These are phyloP conservation scores for Mystacornis crossleyi DNA, from an alignment of 2,113 vertebrate genomes.

Conservation along the genomic window DNA sequence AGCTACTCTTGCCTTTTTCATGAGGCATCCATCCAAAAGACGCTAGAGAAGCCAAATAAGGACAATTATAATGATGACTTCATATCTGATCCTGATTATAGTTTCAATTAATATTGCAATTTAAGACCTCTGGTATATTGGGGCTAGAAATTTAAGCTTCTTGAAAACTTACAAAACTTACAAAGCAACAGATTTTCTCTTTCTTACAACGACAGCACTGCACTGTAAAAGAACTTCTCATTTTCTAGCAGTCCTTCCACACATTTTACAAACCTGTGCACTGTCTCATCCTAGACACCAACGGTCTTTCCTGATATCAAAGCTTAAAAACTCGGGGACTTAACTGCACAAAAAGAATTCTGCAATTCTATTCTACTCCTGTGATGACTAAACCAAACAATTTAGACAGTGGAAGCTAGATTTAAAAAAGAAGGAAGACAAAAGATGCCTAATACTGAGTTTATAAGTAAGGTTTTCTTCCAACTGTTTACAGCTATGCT, in stretches of 20 bases:
- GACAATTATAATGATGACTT: not conserved
- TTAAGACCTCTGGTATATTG: not conserved
- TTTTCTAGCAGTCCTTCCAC: not conserved
- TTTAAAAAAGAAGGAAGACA: not conserved
- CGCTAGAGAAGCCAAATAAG: not conserved
- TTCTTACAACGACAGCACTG: not conserved
- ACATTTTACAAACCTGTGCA: not conserved
- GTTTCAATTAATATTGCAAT: not conserved
- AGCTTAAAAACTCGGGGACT: not conserved
- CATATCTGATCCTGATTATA: not conserved
- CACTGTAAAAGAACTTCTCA: not conserved
- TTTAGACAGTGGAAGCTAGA: not conserved
- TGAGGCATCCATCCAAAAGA: not conserved
- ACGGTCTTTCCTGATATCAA: not conserved
- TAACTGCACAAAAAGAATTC: not conserved
- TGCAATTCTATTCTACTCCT: not conserved
- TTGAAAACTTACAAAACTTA: not conserved
- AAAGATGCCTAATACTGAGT: not conserved
- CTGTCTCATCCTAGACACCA: not conserved
- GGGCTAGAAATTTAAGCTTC: not conserved
- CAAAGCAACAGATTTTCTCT: not conserved
- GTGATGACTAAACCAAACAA: not conserved
- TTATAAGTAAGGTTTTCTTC: not conserved
- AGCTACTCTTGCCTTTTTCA: not conserved
- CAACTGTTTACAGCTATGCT: not conserved